A percentile compares a stretch with the other conserved stretches of the same genome.
phyloP scores from a whole-genome alignment of 2,113 vertebrate genomes.

The Indicator indicator region DNA sequence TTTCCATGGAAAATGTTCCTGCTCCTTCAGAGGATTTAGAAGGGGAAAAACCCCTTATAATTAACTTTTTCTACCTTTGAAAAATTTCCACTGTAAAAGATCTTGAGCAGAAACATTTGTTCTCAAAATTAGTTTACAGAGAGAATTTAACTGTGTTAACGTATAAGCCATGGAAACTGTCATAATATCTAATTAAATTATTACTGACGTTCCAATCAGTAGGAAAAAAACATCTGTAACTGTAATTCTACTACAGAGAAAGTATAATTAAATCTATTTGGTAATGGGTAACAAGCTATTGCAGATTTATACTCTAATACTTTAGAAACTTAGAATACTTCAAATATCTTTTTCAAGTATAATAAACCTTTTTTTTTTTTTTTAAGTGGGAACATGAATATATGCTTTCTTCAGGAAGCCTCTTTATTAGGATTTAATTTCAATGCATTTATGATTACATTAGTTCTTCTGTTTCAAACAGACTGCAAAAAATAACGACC shows the following conservation, averaged over 20 bases:
- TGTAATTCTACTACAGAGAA: conserved; percentile 62
- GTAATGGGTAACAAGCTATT: conserved; percentile 60
- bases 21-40: conserved; percentile 49
- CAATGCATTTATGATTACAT: conserved; percentile 48
- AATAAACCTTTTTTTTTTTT: conserved; percentile 50
- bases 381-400: conserved; percentile 51
- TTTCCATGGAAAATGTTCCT: conserved; percentile 71
- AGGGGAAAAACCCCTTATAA: conserved; percentile 30
- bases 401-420: conserved; percentile 36
- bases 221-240: conserved; percentile 71
- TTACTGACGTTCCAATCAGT: conserved; percentile 65
- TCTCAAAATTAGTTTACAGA: conserved; percentile 71
- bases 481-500: conserved; percentile 11
- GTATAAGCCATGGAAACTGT: conserved; percentile 65
- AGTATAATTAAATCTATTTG: conserved; percentile 52
- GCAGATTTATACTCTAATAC: conserved; percentile 31
- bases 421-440: conserved; percentile 61
- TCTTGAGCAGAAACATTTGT: conserved; percentile 67
- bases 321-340: conserved; percentile 50
- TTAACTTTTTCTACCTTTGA: conserved; percentile 69
- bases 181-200: conserved; percentile 62
- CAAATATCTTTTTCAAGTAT: conserved; percentile 49
- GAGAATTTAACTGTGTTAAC: conserved; percentile 65
- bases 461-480: conserved; percentile 29
- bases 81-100: conserved; percentile 66